Evolutionary conservation across 2,797 vertebrate genomes (phyloP).

Genomic region (Mallotus villosus): DNA sequence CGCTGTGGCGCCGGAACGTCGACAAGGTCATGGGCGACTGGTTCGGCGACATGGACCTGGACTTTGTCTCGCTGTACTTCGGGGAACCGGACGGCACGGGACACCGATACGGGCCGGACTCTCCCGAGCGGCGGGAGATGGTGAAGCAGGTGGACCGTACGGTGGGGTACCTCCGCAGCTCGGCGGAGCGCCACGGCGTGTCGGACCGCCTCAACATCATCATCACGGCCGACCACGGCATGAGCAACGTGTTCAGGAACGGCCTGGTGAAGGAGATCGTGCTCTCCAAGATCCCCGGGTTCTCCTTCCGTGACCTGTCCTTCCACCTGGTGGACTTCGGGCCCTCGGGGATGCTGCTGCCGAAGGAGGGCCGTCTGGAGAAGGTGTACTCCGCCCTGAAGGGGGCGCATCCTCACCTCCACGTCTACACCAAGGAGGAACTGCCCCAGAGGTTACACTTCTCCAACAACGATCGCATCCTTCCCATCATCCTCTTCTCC

Average conservation of each 20-base stretch:
- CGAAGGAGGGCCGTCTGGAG: slow-evolving; percentile 83
- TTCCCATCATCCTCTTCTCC: slow-evolving; percentile 80
- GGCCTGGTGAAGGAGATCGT: slow-evolving; percentile 69
- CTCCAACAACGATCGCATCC: slow-evolving; percentile 75
- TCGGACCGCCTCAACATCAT: slow-evolving; percentile 80
- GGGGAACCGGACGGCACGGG: slow-evolving; percentile 86
- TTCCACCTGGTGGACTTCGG: slow-evolving; percentile 91
- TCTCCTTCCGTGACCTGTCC: slow-evolving; percentile 79
- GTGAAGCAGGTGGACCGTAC: slow-evolving; percentile 86
- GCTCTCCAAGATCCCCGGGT: slow-evolving; percentile 69
- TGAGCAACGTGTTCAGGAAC: slow-evolving; percentile 73
- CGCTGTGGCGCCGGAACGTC: slow-evolving; percentile 75
- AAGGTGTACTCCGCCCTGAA: slow-evolving; percentile 80
- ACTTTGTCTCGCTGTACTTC: slow-evolving; percentile 89
- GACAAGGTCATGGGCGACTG: slow-evolving; percentile 81
- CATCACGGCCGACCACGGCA: slow-evolving; percentile 89
- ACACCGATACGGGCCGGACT: slow-evolving; percentile 85
- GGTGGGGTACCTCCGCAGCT: slow-evolving; percentile 79
- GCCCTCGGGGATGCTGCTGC: slow-evolving; percentile 82
- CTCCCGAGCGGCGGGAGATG: slow-evolving; percentile 74
- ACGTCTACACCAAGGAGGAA: slow-evolving; percentile 87
- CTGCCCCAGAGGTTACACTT: slow-evolving; percentile 80
- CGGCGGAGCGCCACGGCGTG: slow-evolving; percentile 58
- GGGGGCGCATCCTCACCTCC: slow-evolving; percentile 79
- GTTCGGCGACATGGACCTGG: slow-evolving; percentile 74